Base-by-base conservation (phyloP, 2,888 invertebrate genomes). In the Cerastis leucographa region DNA sequence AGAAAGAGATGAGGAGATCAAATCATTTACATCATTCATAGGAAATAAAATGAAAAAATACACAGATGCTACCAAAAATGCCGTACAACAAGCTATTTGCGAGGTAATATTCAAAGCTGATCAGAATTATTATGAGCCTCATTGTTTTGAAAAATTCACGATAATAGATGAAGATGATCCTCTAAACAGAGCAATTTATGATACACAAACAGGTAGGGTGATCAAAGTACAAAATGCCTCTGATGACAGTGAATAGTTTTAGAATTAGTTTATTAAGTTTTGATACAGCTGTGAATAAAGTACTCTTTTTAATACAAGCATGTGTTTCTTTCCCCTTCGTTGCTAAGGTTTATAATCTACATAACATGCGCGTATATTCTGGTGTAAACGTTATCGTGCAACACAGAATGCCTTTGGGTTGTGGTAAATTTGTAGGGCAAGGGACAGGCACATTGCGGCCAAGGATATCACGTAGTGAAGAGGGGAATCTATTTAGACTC, bases 21-120 rank as follows among this genome's bases (percentile, higher is more conserved):
- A 80, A 65, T 89, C 90, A 44, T 93, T 93, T 76, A 84, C 90
- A 6, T 88, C 89, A 29, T 93, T 93, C 75, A 89, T 93, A 74
- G 90, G 90, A 7, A 90, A 83, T 35, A 93, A 93, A 88, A 92
- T 94, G 92, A 93, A 89, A 78, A 92, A 90, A 76, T 93, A 93
- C 74, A 81, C 89, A 1, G 87, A 90, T 51, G 75, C 73, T 11
- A 91, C 90, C 1, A 91, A 91, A 78, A 92, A 91, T 51, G 83
- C 87, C 5, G 92, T 93, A 46, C 92, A 94, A 79, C 89, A 90
- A 75, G 91, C 90, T 9, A 93, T 94, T 74, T 93, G 92, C 78
- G 90, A 93, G 9, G 87, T 94, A 61, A 91, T 94, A 85, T 93
- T 92, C 61, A 91, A 90, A 80, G 93, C 94, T 42, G 94, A 94